Percentiles rank a stretch among this genome's conserved stretches.
Conservation (phyloP, 1,140 invertebrate genomes). For the Drosophila rhopaloa region DNA sequence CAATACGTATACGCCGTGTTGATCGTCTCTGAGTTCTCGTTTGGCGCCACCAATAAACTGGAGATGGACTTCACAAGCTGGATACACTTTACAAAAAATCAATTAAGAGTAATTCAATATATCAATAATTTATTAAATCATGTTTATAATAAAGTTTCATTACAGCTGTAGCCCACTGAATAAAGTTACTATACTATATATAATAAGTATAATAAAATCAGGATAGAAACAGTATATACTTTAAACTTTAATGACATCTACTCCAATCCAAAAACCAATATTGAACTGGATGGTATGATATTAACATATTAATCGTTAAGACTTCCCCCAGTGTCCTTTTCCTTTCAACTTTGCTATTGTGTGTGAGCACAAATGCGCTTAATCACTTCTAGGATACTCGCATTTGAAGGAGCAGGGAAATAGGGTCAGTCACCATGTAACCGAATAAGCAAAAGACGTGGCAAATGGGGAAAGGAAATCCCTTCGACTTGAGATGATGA, state of each 20-base stretch:
- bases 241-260: not conserved
- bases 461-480: slow-evolving; percentile 12
- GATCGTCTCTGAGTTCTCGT: slow-evolving; percentile 18
- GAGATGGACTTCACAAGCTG: slow-evolving; percentile 61
- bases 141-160: too few relatives aligned
- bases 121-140: too few relatives aligned
- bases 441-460: slow-evolving; percentile 37
- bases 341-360: slow-evolving; percentile 29
- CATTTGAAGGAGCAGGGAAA: slow-evolving; percentile 9
- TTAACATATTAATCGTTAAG: not conserved
- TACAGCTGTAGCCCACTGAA: too few relatives aligned
- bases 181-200: too few relatives aligned
- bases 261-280: not conserved
- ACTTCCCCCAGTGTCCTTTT: slow-evolving; percentile 27
- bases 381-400: slow-evolving; percentile 63
- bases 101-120: too few relatives aligned
- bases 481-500: slow-evolving; percentile 21
- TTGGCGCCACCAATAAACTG: slow-evolving; percentile 75
- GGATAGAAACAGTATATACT: too few relatives aligned
- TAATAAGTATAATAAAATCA: too few relatives aligned
- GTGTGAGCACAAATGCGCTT: slow-evolving; percentile 64
- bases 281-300: not conserved
- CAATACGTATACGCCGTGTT: slow-evolving; percentile 53
- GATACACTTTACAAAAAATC: slow-evolving; percentile 20
- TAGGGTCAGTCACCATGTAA: slow-evolving; percentile 56